A percentile compares a stretch with the other conserved stretches of the same genome.
These are phyloP conservation scores for Amblyjoppa fuscipennis DNA, from an alignment of 2,888 invertebrate species.

Conservation along the genomic window DNA sequence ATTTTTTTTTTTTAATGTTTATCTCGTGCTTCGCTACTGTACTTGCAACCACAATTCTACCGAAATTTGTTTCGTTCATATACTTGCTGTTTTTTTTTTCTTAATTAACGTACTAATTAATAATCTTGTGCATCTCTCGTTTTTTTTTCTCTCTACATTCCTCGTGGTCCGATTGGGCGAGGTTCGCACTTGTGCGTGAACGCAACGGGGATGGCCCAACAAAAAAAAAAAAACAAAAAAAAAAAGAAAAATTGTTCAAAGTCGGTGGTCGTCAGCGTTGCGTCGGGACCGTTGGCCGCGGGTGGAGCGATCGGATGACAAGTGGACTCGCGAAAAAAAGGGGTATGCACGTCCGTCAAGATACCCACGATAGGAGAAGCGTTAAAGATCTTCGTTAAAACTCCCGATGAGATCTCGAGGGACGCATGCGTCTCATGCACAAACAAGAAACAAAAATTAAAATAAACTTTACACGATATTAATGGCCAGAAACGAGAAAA, in stretches of 20 bases:
- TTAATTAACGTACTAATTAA: conserved; percentile 19
- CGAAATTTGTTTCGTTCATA: not conserved
- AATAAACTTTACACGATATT: conserved; percentile 17
- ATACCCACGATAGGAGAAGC: conserved; percentile 43
- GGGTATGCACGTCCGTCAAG: conserved; percentile 35
- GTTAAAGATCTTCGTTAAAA: conserved; percentile 19
- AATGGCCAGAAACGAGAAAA: not conserved
- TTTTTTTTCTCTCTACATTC: conserved; percentile 3
- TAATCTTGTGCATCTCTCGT: conserved; percentile 52
- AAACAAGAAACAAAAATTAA: conserved; percentile 26
- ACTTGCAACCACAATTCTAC: conserved; percentile 47
- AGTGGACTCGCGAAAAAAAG: conserved; percentile 50
- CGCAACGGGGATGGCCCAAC: conserved; percentile 72
- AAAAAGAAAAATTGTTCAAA: conserved; percentile 64
- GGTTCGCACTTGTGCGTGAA: conserved; percentile 65
- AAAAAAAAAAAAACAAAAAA: conserved; percentile 42
- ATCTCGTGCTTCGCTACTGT: conserved; percentile 51
- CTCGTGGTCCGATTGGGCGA: conserved; percentile 62
- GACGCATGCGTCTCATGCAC: conserved; percentile 12
- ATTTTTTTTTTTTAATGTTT: conserved; percentile 13
- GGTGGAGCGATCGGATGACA: conserved; percentile 78
- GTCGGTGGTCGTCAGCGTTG: conserved; percentile 80
- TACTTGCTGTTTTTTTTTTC: conserved; percentile 32
- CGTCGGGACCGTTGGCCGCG: conserved; percentile 83
- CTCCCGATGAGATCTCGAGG: not conserved